Base-by-base conservation (phyloP, 2,797 vertebrate genomes). In the Molothrus ater region DNA sequence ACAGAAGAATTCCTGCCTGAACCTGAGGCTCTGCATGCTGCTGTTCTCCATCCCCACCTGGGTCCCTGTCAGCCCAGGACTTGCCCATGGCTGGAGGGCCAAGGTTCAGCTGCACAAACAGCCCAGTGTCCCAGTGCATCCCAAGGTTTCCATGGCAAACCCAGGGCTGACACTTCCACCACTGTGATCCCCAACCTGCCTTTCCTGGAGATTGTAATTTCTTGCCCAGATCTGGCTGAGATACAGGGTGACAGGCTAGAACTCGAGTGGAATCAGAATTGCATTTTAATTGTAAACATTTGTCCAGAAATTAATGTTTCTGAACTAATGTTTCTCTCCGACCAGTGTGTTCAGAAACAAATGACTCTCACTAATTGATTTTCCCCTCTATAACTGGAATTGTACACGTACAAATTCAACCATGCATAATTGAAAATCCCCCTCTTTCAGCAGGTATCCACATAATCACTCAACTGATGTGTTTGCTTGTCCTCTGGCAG, bases 251-350 rank as follows among this genome's bases (percentile, higher is more conserved):
- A 59, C 40, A 74, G 47, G 38, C 22, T 6, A 80, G 71, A 69
- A 59, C 76, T 60, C 5, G 29, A 91, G 81, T 68, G 92, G 93
- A 96, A 96, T 72, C 88, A 93, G 95, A 96, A 96, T 80, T 65
- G 31, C 75, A 25, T 94, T 94, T 92, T 94, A 95, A 97, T 97
- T 95, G 82, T 95, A 96, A 97, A 93, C 95, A 89, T 96, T 96
- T 95, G 96, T 95, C 93, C 90, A 96, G 93, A 95, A 97, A 96
- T 96, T 96, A 97, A 97, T 96, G 94, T 97, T 93, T 97, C 97
- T 86, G 94, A 97, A 97, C 94, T 75, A 96, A 97, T 94, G 93
- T 75, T 95, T 93, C 74, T 85, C 70, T 81, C 86, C 11, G 87
- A 75, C 91, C 90, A 90, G 57, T 34, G 88, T 32, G 13, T 72